phyloP scores from a whole-genome alignment of 2,113 vertebrate genomes.

The Protomyctophum bolini region DNA sequence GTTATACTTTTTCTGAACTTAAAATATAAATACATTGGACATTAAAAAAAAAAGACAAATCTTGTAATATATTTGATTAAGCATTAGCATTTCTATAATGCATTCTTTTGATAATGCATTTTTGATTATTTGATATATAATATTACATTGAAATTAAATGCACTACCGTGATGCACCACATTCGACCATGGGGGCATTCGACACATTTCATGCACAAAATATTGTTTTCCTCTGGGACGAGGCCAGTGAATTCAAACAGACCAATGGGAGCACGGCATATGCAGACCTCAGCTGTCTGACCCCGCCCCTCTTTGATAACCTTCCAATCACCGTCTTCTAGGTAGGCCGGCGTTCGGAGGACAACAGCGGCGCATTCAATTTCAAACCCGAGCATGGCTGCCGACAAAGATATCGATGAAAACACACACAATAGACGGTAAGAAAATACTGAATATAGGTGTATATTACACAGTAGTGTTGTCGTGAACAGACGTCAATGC shows the following conservation, averaged over 20 bases:
- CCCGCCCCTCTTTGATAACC: constrained; percentile 16
- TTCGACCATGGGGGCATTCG: too few relatives aligned
- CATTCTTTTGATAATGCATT: too few relatives aligned
- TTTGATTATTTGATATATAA: too few relatives aligned
- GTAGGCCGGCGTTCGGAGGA: constrained; percentile 42
- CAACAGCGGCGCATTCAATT: constrained; percentile 80
- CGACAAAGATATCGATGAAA: constrained; percentile 69
- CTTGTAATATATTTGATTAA: too few relatives aligned
- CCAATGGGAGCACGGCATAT: constrained; percentile 61
- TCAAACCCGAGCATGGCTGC: constrained; percentile 81
- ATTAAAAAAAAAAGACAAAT: too few relatives aligned
- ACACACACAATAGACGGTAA: constrained; percentile 71
- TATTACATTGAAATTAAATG: too few relatives aligned
- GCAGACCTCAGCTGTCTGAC: accelerated
- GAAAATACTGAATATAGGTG: accelerated
- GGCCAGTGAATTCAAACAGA: constrained; percentile 67
- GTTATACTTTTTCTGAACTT: too few relatives aligned
- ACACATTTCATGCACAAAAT: too few relatives aligned
- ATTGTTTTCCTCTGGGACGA: not conserved
- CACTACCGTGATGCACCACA: too few relatives aligned
- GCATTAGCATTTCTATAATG: too few relatives aligned
- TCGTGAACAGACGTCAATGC: not conserved
- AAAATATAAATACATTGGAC: too few relatives aligned
- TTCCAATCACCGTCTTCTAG: constrained; percentile 50
- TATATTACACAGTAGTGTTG: accelerated